Percentiles rank a stretch among this genome's conserved stretches.
Conservation (phyloP, 1,140 invertebrate species). For the Oppia nitens region DNA sequence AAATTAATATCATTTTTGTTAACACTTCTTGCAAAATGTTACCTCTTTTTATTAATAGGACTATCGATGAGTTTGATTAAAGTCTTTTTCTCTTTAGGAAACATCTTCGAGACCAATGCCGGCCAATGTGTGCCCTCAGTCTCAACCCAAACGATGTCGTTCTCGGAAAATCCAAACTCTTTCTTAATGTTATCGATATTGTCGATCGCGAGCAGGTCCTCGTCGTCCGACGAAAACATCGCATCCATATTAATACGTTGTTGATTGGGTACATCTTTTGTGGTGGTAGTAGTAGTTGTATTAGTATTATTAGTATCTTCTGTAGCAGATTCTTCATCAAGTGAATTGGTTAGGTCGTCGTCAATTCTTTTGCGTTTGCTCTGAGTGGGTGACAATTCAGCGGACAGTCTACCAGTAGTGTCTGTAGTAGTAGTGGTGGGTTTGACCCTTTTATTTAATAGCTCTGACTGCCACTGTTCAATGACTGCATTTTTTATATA, state of each 20-base stretch:
- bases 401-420: not conserved
- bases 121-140: constrained; percentile 10
- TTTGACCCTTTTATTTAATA: not conserved
- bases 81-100: constrained; percentile 1
- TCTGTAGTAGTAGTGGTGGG: not conserved
- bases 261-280: not conserved
- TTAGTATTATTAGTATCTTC: not conserved
- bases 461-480: not conserved
- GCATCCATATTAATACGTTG: not conserved
- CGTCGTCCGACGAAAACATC: not conserved
- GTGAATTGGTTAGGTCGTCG: not conserved
- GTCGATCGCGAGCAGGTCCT: not conserved
- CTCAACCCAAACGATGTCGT: constrained; percentile 15
- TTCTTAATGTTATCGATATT: not conserved
- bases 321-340: not conserved
- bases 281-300: not conserved
- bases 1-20: not conserved
- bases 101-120: constrained; percentile 10
- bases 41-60: constrained; percentile 10
- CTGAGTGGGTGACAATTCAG: not conserved
- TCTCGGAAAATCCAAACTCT: constrained; percentile 2
- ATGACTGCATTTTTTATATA: not conserved
- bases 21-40: too few species aligned
- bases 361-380: not conserved
- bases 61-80: constrained; percentile 7